Conservation (phyloP, 2,113 vertebrate genomes). For the Thamnaconus septentrionalis region DNA sequence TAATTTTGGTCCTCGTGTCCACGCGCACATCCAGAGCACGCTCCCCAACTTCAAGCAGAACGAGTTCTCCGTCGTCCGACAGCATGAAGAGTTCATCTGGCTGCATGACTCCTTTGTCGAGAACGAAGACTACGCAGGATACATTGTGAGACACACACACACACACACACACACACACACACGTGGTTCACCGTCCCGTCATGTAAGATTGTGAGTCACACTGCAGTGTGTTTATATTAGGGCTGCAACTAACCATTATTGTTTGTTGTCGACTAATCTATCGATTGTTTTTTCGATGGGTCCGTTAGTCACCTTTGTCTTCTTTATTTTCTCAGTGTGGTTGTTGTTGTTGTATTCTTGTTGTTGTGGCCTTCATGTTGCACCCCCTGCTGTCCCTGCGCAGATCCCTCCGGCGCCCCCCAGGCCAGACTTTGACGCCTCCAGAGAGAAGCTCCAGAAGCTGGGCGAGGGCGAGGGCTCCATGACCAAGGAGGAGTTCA, state of each 20-base stretch:
- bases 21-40: conserved; percentile 81
- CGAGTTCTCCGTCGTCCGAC: conserved; percentile 96
- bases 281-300: no score
- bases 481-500: conserved; percentile 99
- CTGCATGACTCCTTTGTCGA: conserved; percentile 98
- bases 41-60: conserved; percentile 98
- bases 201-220: no score
- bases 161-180: no score
- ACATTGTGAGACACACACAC: conserved; percentile 85
- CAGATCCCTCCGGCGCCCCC: conserved; percentile 98
- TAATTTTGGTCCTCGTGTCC: background rate
- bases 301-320: no score
- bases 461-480: conserved; percentile 98
- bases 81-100: conserved; percentile 99
- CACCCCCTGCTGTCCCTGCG: conserved; percentile 2
- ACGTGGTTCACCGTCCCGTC: no score
- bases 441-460: conserved; percentile 97
- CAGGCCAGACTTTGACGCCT: conserved; percentile 96
- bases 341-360: background rate
- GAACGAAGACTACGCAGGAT: conserved; percentile 97
- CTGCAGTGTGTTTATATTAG: no score
- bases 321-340: background rate
- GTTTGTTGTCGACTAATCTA: no score
- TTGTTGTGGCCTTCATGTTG: background rate
- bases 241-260: no score